Evolutionary conservation across 2,797 vertebrate genomes (phyloP), one percentile per base, ranked within the genome.

Genomic region (Sylvia borin): DNA sequence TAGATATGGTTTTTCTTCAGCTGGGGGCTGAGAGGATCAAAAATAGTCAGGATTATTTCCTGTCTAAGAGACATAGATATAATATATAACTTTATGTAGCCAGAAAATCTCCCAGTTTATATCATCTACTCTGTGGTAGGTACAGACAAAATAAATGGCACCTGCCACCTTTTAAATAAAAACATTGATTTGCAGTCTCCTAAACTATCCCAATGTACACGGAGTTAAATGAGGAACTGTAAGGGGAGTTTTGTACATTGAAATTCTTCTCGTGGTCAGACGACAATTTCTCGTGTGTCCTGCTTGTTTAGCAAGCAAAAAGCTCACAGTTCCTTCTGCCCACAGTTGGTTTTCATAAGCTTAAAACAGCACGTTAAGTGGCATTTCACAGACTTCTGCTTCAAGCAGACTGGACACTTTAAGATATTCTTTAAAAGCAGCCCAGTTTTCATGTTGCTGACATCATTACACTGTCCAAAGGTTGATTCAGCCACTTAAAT

Each of bases 331-430:
- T 71, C 75, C 73, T 88, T 70, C 64, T 66, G 58, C 62, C 25
- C 48, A 8, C 40, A 45, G 26, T 29, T 85, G 48, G 3, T 75
- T 95, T 79, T 85, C 36, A 54, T 29, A 42, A 85, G 85, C 67
- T 84, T 84, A 79, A 88, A 93, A 3, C 67, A 88, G 57, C 48
- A 47, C 5, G 81, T 76, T 80, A 90, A 91, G 78, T 79, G 43
- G 64, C 66, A 92, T 96, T 90, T 91, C 94, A 88, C 50, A 88
- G 80, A 47, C 62, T 34, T 72, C 67, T 83, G 65, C 73, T 78
- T 50, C 85, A 80, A 93, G 79, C 68, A 89, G 81, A 65, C 68
- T 54, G 80, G 86, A 89, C 82, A 84, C 48, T 67, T 74, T 24
- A 27, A 62, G 36, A 50, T n/a, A 43, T 7, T 65, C 53, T 93